phyloP scores from a whole-genome alignment of 2,888 invertebrate genomes.

The Tryphoninae sp. region DNA sequence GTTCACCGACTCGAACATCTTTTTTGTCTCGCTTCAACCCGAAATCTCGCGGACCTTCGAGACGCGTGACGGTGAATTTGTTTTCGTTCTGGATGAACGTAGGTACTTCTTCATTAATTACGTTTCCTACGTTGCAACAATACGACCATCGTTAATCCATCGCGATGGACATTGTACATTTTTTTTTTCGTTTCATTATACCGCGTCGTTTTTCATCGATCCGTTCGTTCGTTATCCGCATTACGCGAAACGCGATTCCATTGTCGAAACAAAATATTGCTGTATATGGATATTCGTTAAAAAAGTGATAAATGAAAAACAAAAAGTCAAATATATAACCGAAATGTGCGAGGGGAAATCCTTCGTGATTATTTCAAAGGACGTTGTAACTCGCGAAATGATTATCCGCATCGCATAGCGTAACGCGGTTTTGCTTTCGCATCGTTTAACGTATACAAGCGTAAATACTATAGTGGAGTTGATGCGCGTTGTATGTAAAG shows the following conservation, averaged over 20 bases:
- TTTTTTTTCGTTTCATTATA: background rate
- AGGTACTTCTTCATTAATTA: background rate
- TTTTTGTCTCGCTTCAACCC: background rate
- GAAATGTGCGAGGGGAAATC: background rate
- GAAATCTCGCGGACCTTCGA: no score
- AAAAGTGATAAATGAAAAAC: background rate
- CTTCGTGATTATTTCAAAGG: slow-evolving; percentile 28
- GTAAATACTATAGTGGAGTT: slow-evolving; percentile 26
- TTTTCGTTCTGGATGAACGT: no score
- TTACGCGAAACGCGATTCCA: no score
- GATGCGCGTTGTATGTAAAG: slow-evolving; percentile 28
- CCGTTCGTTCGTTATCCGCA: no score
- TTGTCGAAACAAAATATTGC: no score
- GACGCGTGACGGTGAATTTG: no score
- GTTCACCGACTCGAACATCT: background rate
- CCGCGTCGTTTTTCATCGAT: background rate
- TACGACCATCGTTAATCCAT: background rate
- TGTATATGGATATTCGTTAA: no score
- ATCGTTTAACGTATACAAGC: slow-evolving; percentile 43
- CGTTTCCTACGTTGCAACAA: background rate
- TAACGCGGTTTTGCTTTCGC: slow-evolving; percentile 44
- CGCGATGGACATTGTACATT: background rate
- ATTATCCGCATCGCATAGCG: slow-evolving; percentile 44
- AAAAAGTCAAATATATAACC: background rate
- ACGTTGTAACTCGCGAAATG: slow-evolving; percentile 26